Conservation (phyloP, 2,113 vertebrate species). For the Eurystomus gularis region DNA sequence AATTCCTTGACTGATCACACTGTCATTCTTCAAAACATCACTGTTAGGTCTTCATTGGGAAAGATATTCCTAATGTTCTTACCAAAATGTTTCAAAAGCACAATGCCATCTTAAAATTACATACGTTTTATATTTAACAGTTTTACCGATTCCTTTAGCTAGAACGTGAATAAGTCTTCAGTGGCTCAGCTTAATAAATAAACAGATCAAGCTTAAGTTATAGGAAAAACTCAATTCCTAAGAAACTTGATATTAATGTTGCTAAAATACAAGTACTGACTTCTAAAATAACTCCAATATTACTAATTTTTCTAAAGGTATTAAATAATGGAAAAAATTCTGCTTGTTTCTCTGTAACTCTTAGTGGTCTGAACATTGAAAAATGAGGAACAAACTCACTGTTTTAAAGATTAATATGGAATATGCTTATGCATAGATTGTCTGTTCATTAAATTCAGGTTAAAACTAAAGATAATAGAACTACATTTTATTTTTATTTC, state of each 20-base stretch:
- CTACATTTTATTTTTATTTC: neutral
- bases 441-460: neutral
- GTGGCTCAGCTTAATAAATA: neutral
- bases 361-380: neutral
- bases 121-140: neutral
- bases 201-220: neutral
- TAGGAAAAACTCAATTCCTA: neutral
- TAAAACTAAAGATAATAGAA: neutral
- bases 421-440: neutral
- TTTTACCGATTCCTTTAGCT: neutral
- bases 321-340: neutral
- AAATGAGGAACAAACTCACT: neutral
- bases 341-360: neutral
- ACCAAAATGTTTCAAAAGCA: constrained; percentile 33
- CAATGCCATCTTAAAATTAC: neutral
- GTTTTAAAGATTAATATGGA: neutral
- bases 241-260: neutral
- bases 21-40: constrained; percentile 34
- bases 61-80: constrained; percentile 24
- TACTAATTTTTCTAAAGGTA: neutral
- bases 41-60: constrained; percentile 33
- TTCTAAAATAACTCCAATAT: neutral
- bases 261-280: neutral
- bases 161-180: neutral
- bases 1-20: constrained; percentile 42